A percentile compares a stretch with the other conserved stretches of the same genome.
phyloP scores from a whole-genome alignment of 2,113 vertebrate genomes.

The Mustela nigripes region DNA sequence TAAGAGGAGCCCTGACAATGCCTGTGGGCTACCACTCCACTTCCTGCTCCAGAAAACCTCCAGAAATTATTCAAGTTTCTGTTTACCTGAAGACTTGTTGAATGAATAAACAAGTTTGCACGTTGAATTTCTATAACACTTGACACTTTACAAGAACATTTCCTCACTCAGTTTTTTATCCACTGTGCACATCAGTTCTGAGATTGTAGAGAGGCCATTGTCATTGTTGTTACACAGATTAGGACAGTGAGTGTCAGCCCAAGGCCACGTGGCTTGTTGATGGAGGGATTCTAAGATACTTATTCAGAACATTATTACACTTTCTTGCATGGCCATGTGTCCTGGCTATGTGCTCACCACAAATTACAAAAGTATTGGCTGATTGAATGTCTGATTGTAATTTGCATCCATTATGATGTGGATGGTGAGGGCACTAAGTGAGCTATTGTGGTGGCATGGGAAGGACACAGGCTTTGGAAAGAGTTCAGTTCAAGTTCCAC shows the following conservation, averaged over 20 bases:
- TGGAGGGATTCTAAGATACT: not conserved
- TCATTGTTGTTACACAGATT: accelerated
- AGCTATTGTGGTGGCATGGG: not conserved
- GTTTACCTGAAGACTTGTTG: not conserved
- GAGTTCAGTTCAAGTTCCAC: not conserved
- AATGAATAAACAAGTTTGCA: not conserved
- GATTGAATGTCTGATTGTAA: not conserved
- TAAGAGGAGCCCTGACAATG: not conserved
- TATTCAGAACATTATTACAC: not conserved
- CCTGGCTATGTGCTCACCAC: not conserved
- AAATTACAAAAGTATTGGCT: not conserved
- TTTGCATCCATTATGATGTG: not conserved
- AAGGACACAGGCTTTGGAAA: not conserved
- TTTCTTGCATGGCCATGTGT: not conserved
- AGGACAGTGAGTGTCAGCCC: not conserved
- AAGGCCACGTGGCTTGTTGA: not conserved
- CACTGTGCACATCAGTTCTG: not conserved
- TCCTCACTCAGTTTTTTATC: not conserved
- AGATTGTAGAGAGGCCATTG: not conserved
- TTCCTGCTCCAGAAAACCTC: slow-evolving; percentile 18
- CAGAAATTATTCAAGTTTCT: not conserved
- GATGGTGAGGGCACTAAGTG: not conserved
- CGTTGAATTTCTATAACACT: not conserved
- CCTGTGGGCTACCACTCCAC: not conserved
- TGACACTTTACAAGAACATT: not conserved